These are phyloP conservation scores for Horisme vitalbata DNA, from an alignment of 2,888 invertebrate species.

Conservation along the genomic window DNA sequence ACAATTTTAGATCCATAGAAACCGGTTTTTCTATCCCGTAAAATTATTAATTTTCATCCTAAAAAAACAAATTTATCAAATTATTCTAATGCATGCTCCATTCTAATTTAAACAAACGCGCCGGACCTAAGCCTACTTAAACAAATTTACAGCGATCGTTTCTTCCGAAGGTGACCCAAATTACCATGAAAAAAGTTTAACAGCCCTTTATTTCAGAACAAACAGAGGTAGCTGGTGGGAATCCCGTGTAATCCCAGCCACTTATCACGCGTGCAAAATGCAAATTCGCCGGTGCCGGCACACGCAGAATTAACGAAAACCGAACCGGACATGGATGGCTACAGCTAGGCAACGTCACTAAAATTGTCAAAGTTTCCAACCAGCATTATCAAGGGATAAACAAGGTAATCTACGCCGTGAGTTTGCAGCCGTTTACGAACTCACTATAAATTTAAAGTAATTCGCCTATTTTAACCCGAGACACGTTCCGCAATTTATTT, in stretches of 20 bases:
- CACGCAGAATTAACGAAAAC: conserved; percentile 77
- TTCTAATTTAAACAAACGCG: conserved; percentile 68
- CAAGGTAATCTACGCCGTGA: conserved; percentile 55
- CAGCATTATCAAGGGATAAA: conserved; percentile 65
- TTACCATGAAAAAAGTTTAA: conserved; percentile 81
- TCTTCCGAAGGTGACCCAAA: conserved; percentile 81
- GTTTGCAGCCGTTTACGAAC: conserved; percentile 34
- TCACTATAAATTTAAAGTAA: conserved; percentile 37
- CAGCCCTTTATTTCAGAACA: conserved; percentile 81
- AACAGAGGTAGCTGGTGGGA: conserved; percentile 79
- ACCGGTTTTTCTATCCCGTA: conserved; percentile 1
- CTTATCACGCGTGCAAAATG: conserved; percentile 83
- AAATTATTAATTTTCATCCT: neutral
- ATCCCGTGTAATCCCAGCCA: conserved; percentile 80
- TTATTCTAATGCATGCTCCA: conserved; percentile 48
- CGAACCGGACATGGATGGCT: conserved; percentile 43
- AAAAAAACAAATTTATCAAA: conserved; percentile 38
- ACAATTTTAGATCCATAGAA: conserved; percentile 9
- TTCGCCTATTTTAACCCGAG: conserved; percentile 36
- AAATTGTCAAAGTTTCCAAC: conserved; percentile 75
- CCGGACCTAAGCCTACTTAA: conserved; percentile 74
- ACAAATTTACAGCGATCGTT: conserved; percentile 77
- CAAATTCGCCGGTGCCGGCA: conserved; percentile 71
- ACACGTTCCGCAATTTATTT: conserved; percentile 38
- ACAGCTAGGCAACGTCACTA: conserved; percentile 56